Base-by-base conservation (phyloP, 2,888 invertebrate species). In the Pyrocoelia pectoralis region DNA sequence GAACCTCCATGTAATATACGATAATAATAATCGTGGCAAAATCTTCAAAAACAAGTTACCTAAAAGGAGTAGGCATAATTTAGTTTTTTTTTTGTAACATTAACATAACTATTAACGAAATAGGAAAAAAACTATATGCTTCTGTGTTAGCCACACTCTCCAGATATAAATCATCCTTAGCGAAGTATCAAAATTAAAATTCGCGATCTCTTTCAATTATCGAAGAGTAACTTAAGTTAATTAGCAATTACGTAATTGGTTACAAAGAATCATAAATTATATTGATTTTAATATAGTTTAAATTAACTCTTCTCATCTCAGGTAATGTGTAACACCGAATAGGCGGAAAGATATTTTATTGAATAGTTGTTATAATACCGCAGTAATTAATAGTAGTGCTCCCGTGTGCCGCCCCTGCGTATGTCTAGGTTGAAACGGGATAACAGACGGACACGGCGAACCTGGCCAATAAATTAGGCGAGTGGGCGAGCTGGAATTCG, bases 401-500 rank as follows among this genome's bases (percentile, higher is more conserved):
- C 68, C 70, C 53, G 68, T 68, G 71, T 63, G 69, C 70, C 70
- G 71, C 70, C 70, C 68, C 67, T 66, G 69, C 63, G 59, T 66
- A 70, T 71, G 62, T 62, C 59, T 61, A 55, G 56, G 56, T 59
- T 67, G 59, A 66, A 67, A 61, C 68, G 68, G 70, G 70, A 71
- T 71, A 72, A 73, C 69, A 71, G 72, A 71, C 68, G 60, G 71
- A 69, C 71, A 73, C 64, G 48, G 53, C 55, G 50, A 67, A 73
- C 72, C 72, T 69, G 73, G 70, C 73, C 73, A 75, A 75, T 74
- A 74, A 75, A 75, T 75, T 73, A 75, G 73, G 73, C 65, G 71
- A 71, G 75, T 74, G 75, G 75, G 75, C 75, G 75, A 75, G 73
- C 72, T 74, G 74, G 74, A 73, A 75, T 75, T 74, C 75, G 73